phyloP scores from a whole-genome alignment of 2,797 vertebrate genomes.

The Remorina albescens region DNA sequence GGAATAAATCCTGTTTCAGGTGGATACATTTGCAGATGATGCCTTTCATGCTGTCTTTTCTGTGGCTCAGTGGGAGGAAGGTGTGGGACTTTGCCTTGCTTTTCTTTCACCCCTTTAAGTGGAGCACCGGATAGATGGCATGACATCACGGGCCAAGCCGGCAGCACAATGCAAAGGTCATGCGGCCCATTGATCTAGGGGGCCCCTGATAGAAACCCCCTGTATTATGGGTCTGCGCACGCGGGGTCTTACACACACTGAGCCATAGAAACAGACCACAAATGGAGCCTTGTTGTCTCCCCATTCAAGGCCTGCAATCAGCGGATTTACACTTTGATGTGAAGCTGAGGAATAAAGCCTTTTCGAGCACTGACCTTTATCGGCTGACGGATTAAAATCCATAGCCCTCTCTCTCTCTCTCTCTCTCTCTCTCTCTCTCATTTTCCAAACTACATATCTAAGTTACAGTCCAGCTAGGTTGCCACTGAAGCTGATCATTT shows the following conservation, averaged over 20 bases:
- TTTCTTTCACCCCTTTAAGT: conserved; percentile 84
- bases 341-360: conserved; percentile 86
- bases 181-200: conserved; percentile 86
- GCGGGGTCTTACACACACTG: conserved; percentile 82
- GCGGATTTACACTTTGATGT: conserved; percentile 87
- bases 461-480: conserved; percentile 80
- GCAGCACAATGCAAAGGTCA: conserved; percentile 86
- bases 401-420: conserved; percentile 68
- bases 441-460: conserved; percentile 79
- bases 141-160: conserved; percentile 85
- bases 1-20: conserved; percentile 72
- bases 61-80: conserved; percentile 81
- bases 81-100: conserved; percentile 81
- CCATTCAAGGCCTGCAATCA: conserved; percentile 87
- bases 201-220: conserved; percentile 83
- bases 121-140: conserved; percentile 83
- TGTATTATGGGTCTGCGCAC: conserved; percentile 81
- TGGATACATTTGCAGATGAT: conserved; percentile 84
- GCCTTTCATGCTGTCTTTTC: conserved; percentile 84
- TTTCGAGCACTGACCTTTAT: conserved; percentile 87
- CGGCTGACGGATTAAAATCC: conserved; percentile 85
- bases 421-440: conserved; percentile 53
- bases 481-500: conserved; percentile 63
- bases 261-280: conserved; percentile 85
- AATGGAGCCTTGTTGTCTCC: conserved; percentile 85